Conservation (phyloP, 2,888 invertebrate genomes). For the Belgica antarctica region DNA sequence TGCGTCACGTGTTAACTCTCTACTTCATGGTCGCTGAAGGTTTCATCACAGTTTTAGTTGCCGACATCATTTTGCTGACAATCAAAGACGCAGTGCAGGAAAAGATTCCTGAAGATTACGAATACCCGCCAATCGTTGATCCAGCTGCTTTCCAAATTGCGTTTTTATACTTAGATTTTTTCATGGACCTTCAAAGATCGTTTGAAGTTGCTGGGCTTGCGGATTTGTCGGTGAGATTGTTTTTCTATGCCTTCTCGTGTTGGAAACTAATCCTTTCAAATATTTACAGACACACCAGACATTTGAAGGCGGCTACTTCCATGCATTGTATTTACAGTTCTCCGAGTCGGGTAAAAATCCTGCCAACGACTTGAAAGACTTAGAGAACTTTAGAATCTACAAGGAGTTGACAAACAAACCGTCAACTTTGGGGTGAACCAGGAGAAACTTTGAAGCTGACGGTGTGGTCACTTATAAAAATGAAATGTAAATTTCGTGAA, state of each 20-base stretch:
- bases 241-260: neutral
- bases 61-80: conserved; percentile 31
- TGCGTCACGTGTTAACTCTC: conserved; percentile 1
- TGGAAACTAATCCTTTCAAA: neutral
- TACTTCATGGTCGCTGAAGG: neutral
- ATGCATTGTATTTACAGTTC: neutral
- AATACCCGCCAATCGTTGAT: neutral
- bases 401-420: no score
- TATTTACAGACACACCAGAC: neutral
- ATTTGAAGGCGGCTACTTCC: conserved; percentile 24
- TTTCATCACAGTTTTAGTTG: conserved; percentile 1
- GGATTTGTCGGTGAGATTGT: neutral
- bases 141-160: conserved; percentile 10
- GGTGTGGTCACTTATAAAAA: no score
- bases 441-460: no score
- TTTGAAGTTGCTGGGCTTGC: conserved; percentile 14
- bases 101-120: neutral
- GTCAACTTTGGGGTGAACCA: no score
- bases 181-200: neutral
- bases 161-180: neutral
- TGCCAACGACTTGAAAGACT: no score
- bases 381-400: no score
- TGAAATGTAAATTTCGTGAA: no score
- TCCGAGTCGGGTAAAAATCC: neutral
- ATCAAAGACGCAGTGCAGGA: conserved; percentile 25